phyloP scores from a whole-genome alignment of 2,113 vertebrate species.

The Charina bottae region DNA sequence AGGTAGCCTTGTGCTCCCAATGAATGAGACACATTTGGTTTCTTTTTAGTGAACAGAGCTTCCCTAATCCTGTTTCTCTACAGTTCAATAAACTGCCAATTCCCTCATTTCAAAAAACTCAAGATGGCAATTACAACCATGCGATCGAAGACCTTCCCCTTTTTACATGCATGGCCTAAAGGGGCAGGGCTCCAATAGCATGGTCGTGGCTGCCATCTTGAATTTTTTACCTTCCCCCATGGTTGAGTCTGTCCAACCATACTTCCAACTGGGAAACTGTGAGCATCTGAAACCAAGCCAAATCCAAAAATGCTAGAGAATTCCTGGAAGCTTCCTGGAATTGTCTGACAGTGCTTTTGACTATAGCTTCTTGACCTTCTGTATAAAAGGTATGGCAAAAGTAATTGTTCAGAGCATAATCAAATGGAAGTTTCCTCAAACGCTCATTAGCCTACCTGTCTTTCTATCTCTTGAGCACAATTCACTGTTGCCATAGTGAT shows the following conservation, averaged over 20 bases:
- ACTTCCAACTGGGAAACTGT: no score
- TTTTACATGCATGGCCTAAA: no score
- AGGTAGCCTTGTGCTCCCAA: slow-evolving; percentile 63
- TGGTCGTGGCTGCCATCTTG: no score
- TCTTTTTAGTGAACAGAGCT: slow-evolving; percentile 65
- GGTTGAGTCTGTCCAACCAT: no score
- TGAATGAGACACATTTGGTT: slow-evolving; percentile 60
- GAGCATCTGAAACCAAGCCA: no score
- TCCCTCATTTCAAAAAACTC: slow-evolving; percentile 55
- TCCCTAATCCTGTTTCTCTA: slow-evolving; percentile 49
- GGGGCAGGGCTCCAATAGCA: no score
- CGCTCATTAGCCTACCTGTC: slow-evolving; percentile 33
- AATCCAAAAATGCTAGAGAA: no score
- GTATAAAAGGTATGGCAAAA: slow-evolving; percentile 10
- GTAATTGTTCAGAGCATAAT: slow-evolving; percentile 11
- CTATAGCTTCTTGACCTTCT: not conserved
- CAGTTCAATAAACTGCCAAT: slow-evolving; percentile 61
- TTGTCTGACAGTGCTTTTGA: not conserved
- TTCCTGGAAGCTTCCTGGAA: no score
- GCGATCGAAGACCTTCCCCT: no score
- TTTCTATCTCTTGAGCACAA: slow-evolving; percentile 60
- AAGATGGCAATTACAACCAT: no score
- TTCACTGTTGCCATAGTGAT: slow-evolving; percentile 59
- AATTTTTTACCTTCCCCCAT: no score
- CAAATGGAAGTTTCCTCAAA: slow-evolving; percentile 46